These are phyloP conservation scores for Alectoris magna DNA, from an alignment of 2,797 vertebrate genomes.

Conservation along the genomic window DNA sequence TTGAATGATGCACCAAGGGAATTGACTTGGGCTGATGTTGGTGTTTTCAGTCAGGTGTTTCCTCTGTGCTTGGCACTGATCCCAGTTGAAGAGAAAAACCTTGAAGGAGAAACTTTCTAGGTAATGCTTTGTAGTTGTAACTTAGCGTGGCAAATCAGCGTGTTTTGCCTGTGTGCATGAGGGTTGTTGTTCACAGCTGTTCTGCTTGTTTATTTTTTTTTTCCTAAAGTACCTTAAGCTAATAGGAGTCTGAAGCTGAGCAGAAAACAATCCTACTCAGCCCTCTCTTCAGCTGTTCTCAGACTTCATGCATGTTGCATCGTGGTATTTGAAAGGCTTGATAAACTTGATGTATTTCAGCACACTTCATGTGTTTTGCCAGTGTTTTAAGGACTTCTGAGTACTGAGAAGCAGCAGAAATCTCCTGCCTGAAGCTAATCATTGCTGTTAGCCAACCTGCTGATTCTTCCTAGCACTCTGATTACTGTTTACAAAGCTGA, in stretches of 20 bases:
- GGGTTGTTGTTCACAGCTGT: not conserved
- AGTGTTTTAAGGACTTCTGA: not conserved
- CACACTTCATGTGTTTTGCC: not conserved
- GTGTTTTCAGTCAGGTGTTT: not conserved
- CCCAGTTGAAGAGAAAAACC: not conserved
- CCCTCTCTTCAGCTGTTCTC: not conserved
- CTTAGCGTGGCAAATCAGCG: not conserved
- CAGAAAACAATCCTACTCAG: not conserved
- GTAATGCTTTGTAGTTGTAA: not conserved
- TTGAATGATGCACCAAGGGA: not conserved
- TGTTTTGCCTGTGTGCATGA: not conserved
- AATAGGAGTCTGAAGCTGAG: not conserved
- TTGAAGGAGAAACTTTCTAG: not conserved
- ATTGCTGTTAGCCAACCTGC: not conserved
- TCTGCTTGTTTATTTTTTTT: not conserved
- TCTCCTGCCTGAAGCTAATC: not conserved
- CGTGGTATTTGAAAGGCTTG: not conserved
- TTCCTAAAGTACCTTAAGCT: not conserved
- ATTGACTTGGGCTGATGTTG: not conserved
- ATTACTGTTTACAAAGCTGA: not conserved
- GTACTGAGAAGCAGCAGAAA: not conserved
- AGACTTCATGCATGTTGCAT: not conserved
- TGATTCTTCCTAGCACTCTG: not conserved
- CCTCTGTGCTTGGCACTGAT: accelerated
- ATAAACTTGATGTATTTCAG: not conserved